Base-by-base conservation (phyloP, 2,113 vertebrate species). In the Columba janthina region DNA sequence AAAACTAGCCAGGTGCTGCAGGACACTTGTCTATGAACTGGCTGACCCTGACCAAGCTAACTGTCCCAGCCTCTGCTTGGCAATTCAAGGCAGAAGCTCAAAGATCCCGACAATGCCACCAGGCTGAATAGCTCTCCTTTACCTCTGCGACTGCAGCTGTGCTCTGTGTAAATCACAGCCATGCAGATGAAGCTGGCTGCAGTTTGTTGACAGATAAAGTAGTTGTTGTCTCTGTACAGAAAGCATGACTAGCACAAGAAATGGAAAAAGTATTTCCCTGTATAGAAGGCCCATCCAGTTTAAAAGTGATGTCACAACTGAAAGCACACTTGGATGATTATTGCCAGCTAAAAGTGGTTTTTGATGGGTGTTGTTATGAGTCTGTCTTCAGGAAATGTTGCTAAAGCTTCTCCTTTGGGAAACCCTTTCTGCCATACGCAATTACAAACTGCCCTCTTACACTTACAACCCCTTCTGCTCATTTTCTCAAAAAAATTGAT, bases 341-440 rank as follows among this genome's bases (percentile, higher is more conserved):
- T 11, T 26, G 15, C 12, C 20, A 71, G 10, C 31, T 85, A 15
- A 74, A 84, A 66, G 18, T 17, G 26, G 1, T 28, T 73, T 78
- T 76, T 80, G 29, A 18, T 34, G 13, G 18, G 4, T 29, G 38
- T 36, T 50, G 31, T 11, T n/a, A 5, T 19, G 4, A 51, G 13
- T 29, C 24, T 62, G 17, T 62, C 60, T 58, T 54, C 42, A 54
- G 51, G 32, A 95, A 83, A 60, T 6, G 11, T 62, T 60, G 16
- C 24, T 82, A 66, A 69, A 78, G 2, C 21, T 84, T 75, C 44
- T 0, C 0, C 31, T 82, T 79, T 42, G n/a, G 67, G 46, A 82
- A 88, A 28, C 14, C 6, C 67, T 71, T 90, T 78, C 44, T 76
- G 46, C 38, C 0, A 4, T 20, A 29, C 1, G 1, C 0, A 1